phyloP scores from a whole-genome alignment of 2,797 vertebrate species.

The Phoeniculus purpureus region DNA sequence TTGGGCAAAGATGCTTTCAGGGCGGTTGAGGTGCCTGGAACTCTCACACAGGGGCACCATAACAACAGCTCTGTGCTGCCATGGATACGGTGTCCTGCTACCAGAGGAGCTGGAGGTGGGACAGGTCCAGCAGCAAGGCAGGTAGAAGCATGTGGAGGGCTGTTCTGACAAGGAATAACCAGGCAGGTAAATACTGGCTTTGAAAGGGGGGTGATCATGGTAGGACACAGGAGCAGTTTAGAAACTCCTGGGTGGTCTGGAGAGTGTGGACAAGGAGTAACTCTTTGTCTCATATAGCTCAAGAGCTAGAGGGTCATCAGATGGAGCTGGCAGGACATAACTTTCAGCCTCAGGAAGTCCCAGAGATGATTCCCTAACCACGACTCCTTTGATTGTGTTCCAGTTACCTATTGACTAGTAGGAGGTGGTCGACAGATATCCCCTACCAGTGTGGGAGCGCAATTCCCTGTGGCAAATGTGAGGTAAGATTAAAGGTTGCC shows the following conservation, averaged over 20 bases:
- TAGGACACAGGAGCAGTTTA: background rate
- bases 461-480: background rate
- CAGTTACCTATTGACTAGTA: background rate
- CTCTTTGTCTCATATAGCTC: background rate
- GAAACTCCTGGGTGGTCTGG: background rate
- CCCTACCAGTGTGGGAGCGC: background rate
- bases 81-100: rapidly evolving
- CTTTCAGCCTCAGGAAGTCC: background rate
- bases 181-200: background rate
- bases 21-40: rapidly evolving
- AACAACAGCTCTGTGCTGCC: background rate
- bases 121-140: background rate
- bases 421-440: background rate
- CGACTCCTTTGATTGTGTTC: background rate
- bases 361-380: background rate
- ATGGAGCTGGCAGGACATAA: background rate
- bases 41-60: background rate
- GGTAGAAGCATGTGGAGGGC: background rate
- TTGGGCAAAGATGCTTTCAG: background rate
- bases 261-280: background rate
- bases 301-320: background rate
- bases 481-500: background rate
- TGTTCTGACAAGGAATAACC: rapidly evolving
- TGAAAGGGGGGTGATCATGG: background rate
- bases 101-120: background rate